Percentiles rank a stretch among this genome's conserved stretches.
phyloP scores from a whole-genome alignment of 2,797 vertebrate genomes.

The Lophius americanus region DNA sequence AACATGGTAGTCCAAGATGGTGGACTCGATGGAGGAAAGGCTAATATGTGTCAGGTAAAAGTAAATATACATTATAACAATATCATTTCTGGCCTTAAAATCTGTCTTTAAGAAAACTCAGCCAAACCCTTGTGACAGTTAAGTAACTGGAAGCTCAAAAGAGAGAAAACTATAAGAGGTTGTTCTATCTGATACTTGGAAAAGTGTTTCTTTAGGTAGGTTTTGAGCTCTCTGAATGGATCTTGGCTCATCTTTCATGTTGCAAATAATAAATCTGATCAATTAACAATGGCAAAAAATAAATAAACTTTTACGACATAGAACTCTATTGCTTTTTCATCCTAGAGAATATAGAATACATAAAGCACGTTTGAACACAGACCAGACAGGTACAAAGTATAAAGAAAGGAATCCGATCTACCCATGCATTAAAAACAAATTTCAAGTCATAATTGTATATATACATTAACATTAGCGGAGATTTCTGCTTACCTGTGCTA shows the following conservation, averaged over 20 bases:
- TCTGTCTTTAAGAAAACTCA: too few relatives aligned
- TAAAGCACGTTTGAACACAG: neutral
- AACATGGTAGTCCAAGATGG: too few relatives aligned
- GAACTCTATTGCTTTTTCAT: neutral
- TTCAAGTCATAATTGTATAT: too few relatives aligned
- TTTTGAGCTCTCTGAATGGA: neutral
- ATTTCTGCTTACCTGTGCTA: slow-evolving; percentile 61
- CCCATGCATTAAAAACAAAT: neutral
- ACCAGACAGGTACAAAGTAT: neutral
- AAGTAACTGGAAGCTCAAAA: too few relatives aligned
- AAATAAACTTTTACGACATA: neutral
- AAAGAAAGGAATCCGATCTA: neutral
- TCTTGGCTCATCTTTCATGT: neutral
- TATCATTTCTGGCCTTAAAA: too few relatives aligned
- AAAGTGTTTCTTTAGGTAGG: too few relatives aligned
- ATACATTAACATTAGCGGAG: neutral
- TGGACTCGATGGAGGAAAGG: too few relatives aligned
- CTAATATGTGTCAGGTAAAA: too few relatives aligned
- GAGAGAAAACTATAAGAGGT: too few relatives aligned
- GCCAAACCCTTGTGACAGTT: too few relatives aligned
- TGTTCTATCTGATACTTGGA: too few relatives aligned
- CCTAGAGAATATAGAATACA: neutral
- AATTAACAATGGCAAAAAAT: neutral
- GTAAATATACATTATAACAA: too few relatives aligned
- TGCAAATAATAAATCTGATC: neutral